These are phyloP conservation scores for Toxostoma redivivum DNA, from an alignment of 2,113 vertebrate genomes.

Conservation along the genomic window DNA sequence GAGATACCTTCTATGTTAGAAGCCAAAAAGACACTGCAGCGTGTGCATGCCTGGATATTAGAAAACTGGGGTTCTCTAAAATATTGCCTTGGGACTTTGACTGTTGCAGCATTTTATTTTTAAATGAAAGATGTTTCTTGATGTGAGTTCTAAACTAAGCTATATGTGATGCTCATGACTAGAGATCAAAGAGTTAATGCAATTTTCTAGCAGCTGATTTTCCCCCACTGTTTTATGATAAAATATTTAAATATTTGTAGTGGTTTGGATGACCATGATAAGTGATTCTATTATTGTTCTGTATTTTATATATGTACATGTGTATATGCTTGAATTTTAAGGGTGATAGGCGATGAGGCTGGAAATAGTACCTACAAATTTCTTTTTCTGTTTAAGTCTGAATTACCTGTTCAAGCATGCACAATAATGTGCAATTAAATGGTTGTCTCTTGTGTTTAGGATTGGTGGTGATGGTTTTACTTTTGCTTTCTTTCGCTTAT, in stretches of 20 bases:
- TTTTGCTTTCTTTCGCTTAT: background rate
- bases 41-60: background rate
- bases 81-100: background rate
- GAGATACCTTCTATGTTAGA: background rate
- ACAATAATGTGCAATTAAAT: background rate
- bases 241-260: background rate
- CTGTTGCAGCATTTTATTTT: background rate
- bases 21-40: background rate
- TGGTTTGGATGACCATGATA: background rate
- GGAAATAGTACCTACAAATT: background rate
- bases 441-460: background rate
- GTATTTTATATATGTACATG: background rate
- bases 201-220: background rate
- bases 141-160: background rate
- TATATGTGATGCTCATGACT: background rate
- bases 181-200: background rate
- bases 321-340: background rate
- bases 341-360: background rate
- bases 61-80: background rate
- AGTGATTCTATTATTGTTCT: background rate
- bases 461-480: background rate
- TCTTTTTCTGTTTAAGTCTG: background rate
- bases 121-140: background rate
- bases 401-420: background rate
- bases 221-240: background rate